Percentiles rank a stretch among this genome's conserved stretches.
Conservation (phyloP, 1,140 invertebrate species). For the Brachionus paranguensis region DNA sequence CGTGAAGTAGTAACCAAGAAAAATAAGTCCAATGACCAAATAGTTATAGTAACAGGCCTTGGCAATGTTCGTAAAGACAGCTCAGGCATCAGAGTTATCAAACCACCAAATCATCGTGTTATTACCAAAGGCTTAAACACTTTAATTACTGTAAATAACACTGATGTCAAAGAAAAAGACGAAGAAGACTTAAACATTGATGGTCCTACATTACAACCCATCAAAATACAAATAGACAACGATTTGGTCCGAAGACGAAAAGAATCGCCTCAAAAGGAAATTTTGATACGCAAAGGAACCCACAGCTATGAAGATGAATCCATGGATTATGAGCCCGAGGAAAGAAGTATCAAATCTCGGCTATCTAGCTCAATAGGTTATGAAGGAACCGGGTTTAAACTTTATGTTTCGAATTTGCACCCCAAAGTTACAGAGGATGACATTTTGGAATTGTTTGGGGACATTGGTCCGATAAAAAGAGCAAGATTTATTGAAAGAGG, state of each 20-base stretch:
- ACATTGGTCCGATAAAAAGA: constrained; percentile 75
- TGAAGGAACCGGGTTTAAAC: constrained; percentile 46
- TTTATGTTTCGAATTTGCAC: constrained; percentile 74
- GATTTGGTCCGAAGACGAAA: neutral
- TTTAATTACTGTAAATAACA: constrained; percentile 14
- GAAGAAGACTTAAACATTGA: neutral
- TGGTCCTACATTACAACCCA: neutral
- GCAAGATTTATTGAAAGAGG: constrained; percentile 76
- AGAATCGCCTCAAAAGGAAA: neutral
- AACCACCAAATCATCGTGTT: neutral
- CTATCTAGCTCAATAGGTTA: neutral
- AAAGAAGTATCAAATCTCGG: neutral
- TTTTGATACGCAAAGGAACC: neutral
- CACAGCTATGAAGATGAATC: neutral
- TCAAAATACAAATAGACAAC: constrained; percentile 16
- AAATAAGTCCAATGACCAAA: neutral
- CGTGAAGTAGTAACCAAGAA: neutral
- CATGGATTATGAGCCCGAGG: neutral
- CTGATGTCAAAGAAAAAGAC: neutral
- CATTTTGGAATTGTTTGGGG: constrained; percentile 84
- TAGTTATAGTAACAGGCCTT: constrained; percentile 15
- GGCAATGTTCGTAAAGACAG: constrained; percentile 5
- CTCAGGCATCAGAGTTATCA: neutral
- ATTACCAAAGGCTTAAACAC: constrained; percentile 2
- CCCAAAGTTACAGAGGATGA: constrained; percentile 76